Evolutionary conservation across 2,888 invertebrate genomes (phyloP).

Genomic region (Anagyrus pseudococci): DNA sequence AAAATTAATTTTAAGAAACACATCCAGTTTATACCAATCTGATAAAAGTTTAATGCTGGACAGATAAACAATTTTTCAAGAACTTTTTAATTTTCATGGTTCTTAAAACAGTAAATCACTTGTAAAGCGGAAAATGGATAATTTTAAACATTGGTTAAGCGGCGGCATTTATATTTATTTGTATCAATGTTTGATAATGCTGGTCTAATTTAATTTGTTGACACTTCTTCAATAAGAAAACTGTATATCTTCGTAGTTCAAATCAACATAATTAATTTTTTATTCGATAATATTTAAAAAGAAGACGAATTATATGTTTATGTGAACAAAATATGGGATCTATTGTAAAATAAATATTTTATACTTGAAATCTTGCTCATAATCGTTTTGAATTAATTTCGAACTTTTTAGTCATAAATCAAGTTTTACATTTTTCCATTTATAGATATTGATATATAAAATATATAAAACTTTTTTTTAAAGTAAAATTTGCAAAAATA

Average conservation of each 20-base stretch:
- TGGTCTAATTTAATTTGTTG: slow-evolving; percentile 11
- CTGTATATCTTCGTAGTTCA: no score
- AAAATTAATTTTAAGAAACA: slow-evolving; percentile 31
- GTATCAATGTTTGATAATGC: neutral
- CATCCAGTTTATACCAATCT: no score
- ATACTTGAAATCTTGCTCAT: neutral
- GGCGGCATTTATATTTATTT: slow-evolving; percentile 27
- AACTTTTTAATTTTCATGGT: no score
- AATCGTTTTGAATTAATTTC: neutral
- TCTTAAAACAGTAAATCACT: neutral
- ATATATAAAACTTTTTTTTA: no score
- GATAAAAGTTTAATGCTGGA: neutral
- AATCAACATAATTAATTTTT: no score
- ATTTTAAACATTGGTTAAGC: neutral
- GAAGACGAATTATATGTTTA: neutral
- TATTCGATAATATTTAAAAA: no score
- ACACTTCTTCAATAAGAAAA: neutral
- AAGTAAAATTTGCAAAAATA: no score
- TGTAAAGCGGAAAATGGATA: neutral
- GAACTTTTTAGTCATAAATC: no score
- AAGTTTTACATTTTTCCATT: no score
- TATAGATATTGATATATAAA: no score
- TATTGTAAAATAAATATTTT: neutral
- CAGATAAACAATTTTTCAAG: no score
- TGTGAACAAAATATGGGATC: neutral